Evolutionary conservation across 2,888 invertebrate genomes (phyloP), one percentile per base, ranked within the genome.

Genomic region (Eurois occulta): DNA sequence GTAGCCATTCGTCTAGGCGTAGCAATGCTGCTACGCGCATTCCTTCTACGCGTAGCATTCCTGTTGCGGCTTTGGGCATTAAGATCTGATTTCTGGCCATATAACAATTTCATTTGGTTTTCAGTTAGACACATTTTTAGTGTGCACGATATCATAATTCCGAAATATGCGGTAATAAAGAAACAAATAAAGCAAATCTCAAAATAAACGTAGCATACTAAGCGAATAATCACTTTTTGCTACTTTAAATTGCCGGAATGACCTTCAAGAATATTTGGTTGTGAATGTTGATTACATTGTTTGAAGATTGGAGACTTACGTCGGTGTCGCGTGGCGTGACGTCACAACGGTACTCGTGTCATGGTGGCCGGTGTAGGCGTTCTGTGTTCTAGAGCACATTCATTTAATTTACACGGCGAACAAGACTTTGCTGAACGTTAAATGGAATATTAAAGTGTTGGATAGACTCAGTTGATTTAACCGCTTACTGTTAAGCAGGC

Each of bases 261-360:
- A 79, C 87, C 82, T 87, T 87, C 72, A 68, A 72, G 74, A 74
- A 74, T 66, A 82, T 83, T 77, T 80, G 55, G 72, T 67, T 81
- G 73, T 58, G 65, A 68, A 60, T 64, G 71, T 76, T 79, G 84
- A 84, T 84, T 84, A 79, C 76, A 78, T 81, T 75, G 83, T 85
- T 73, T 82, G 43, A 41, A 69, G 73, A 72, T 52, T 78, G 66
- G 66, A 58, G 66, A 64, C 55, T 77, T 16, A 46, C 38, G 72
- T 65, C 38, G 13, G 46, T 24, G 35, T 73, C 60, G 38, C 77
- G 73, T 77, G 18, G 52, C 13, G 32, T 78, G 46, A 16, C 77
- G 71, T 81, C 74, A 77, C 35, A 21, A 41, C 38, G 58, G 24
- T 41, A 16, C 18, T 48, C 18, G 16, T 58, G n/a, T 52, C 41